These are phyloP conservation scores for Nasonia longicornis DNA, from an alignment of 1,140 invertebrate species.

Conservation along the genomic window DNA sequence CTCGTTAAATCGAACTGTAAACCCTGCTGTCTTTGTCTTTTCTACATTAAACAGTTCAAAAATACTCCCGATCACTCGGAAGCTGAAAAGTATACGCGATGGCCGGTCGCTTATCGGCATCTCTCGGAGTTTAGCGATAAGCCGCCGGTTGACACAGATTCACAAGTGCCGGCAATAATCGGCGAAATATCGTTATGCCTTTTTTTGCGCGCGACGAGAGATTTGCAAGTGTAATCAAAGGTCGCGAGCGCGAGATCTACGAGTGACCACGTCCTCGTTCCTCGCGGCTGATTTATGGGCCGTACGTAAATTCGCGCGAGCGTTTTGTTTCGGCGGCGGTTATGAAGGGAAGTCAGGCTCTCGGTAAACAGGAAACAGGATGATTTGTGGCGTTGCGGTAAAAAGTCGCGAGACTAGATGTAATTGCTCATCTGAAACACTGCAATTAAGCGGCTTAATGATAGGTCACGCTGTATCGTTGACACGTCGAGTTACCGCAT, in stretches of 20 bases:
- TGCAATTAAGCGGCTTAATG: too few species aligned
- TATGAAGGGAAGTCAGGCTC: too few species aligned
- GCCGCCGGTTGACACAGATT: too few species aligned
- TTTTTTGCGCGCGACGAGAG: neutral
- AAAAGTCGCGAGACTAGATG: too few species aligned
- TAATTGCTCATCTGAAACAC: neutral
- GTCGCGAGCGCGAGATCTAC: too few species aligned
- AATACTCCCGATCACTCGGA: neutral
- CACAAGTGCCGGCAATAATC: neutral
- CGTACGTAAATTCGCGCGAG: too few species aligned
- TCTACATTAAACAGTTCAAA: neutral
- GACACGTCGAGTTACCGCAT: neutral
- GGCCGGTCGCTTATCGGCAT: neutral
- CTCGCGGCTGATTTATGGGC: too few species aligned
- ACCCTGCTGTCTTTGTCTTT: neutral
- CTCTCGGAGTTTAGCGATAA: neutral
- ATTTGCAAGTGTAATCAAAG: neutral
- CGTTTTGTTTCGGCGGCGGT: too few species aligned
- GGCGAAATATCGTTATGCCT: neutral
- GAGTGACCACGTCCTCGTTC: too few species aligned
- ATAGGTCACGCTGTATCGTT: too few species aligned
- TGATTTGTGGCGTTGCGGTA: neutral
- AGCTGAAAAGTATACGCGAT: neutral
- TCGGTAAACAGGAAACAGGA: neutral
- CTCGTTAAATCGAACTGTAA: neutral